Base-by-base conservation (phyloP, 1,140 invertebrate species). In the Trichonephila clavipes region DNA sequence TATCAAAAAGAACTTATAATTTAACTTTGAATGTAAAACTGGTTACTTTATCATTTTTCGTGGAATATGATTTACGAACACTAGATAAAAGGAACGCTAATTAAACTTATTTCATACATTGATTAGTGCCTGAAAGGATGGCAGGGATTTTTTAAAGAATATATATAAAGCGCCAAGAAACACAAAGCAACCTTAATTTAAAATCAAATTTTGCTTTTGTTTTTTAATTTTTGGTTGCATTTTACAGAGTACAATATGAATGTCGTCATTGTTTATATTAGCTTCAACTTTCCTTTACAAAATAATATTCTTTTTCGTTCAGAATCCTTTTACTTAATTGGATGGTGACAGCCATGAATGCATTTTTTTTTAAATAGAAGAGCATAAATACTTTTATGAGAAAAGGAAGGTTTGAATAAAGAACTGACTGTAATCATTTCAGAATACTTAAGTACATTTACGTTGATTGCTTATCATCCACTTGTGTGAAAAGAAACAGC, bases 361-460 rank as follows among this genome's bases (percentile, higher is more conserved):
- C 34, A 77, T 77, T 77, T 34, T 77, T 77, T 34, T 64, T 77
- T 77, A 34, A 77, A 77, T 77, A 18, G 28, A 77, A 77, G 72
- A 40, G 34, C 28, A 77, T 77, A 34, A 77, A 34, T 77, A 77
- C 12, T 77, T 77, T 77, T 40, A 77, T 77, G 72, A 77, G 72
- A 34, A 28, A 5, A 18, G 72, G 34, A 77, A 19, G 34, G 28
- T 77, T 34, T 18, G 72, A 40, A 77, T 34, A 77, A 77, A 77
- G 72, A 77, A 77, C 24, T 77, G 72, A 77, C 24, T 40, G 72
- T 77, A 77, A 77, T 77, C 72, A 77, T 77, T 77, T 77, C 72
- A 34, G 72, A 77, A 77, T 77, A 77, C 72, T 77, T 77, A 77
- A 77, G 72, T 77, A 77, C 72, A 77, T 77, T 77, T 77, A 77